Evolutionary conservation across 2,888 invertebrate species (phyloP), one percentile per base, ranked within the genome.

Genomic region (Lycophotia porphyrea): DNA sequence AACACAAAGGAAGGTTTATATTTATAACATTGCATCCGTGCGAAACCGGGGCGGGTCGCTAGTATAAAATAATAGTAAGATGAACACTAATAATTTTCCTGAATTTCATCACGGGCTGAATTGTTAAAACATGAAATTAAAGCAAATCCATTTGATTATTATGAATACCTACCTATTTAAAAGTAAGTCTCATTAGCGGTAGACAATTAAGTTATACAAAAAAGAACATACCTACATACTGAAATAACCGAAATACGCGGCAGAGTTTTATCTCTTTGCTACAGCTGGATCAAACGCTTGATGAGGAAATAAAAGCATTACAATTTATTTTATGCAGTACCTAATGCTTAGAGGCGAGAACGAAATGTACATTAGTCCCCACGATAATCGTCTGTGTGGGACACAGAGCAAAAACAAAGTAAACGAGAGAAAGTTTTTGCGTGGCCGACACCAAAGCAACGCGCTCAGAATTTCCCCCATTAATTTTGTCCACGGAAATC

Each of bases 401-500:
- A 86, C 87, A 84, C 68, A 72, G 58, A 67, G 74, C 88, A 89
- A 87, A 88, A 89, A 88, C 87, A 85, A 84, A 85, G 81, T 83
- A 84, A 87, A 82, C 84, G 87, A 84, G 78, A 78, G 74, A 85
- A 91, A 90, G 87, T 91, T 92, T 91, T 91, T 90, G 89, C 87
- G 71, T 77, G 72, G 81, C 80, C 87, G 80, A 82, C 89, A 88
- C 88, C 83, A 88, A 87, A 82, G 85, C 84, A 78, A 85, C 87
- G 85, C 85, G 84, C 58, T 75, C 72, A 82, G 90, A 91, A 89
- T 91, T 91, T 86, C n/a, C 77, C 80, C 88, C 88, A 92, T 91
- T 90, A 90, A 92, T 92, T 90, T 92, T 86, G 83, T 84, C 86
- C 87, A 85, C 81, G 89, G 83, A 88, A 90, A 90, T 89, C 82